phyloP scores from a whole-genome alignment of 2,113 vertebrate species.

The Psilopsiagon aurifrons region DNA sequence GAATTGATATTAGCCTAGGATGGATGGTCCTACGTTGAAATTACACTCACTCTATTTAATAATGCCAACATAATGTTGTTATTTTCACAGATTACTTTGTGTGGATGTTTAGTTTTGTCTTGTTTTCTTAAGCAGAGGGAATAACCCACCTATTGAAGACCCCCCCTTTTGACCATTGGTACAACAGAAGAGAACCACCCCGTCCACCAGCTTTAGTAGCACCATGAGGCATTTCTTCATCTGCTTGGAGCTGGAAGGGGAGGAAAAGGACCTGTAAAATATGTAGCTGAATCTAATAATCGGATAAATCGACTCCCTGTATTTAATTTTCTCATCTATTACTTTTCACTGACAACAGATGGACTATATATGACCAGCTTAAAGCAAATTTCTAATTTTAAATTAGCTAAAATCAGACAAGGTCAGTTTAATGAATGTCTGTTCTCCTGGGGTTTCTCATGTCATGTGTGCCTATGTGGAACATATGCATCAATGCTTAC shows the following conservation, averaged over 20 bases:
- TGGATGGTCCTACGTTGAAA: background rate
- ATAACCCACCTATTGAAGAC: background rate
- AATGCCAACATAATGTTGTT: background rate
- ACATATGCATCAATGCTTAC: background rate
- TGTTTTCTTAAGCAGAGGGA: background rate
- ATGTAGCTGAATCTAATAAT: background rate
- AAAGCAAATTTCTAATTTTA: background rate
- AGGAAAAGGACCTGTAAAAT: background rate
- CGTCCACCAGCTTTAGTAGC: background rate
- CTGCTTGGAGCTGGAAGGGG: background rate
- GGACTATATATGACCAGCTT: no score
- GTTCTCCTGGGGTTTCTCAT: background rate
- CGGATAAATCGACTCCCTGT: background rate
- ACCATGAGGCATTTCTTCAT: accelerated
- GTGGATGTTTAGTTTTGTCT: background rate
- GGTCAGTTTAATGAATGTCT: background rate
- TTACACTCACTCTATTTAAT: background rate
- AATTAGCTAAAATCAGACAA: background rate
- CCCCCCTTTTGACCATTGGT: background rate
- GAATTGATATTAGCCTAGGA: background rate
- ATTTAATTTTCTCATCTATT: background rate
- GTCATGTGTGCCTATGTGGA: background rate
- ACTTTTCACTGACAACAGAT: background rate
- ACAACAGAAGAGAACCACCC: background rate
- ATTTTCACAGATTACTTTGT: background rate